Percentiles rank a stretch among this genome's conserved stretches.
Evolutionary conservation across 2,888 invertebrate species (phyloP).

Genomic region (Synergus japonicus): DNA sequence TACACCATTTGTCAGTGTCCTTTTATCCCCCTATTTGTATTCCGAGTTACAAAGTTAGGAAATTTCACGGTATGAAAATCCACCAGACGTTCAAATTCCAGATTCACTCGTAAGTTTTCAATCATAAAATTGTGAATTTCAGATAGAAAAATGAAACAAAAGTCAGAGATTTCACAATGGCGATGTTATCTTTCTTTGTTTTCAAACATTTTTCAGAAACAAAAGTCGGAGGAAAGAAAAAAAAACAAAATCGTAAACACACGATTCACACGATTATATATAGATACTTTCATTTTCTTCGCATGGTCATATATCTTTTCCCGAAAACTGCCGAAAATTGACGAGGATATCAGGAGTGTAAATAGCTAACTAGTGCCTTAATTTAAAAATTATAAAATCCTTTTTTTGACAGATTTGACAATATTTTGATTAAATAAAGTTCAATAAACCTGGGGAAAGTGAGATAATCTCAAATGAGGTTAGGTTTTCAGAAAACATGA

Average conservation of each 20-base stretch:
- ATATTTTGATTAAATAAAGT: not conserved
- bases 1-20: constrained; percentile 46
- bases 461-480: not conserved
- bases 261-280: not conserved
- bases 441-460: not conserved
- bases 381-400: not conserved
- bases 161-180: not conserved
- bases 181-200: not conserved
- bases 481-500: not conserved
- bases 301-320: not conserved
- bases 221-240: not conserved
- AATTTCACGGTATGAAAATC: constrained; percentile 46
- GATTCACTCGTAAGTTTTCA: not conserved
- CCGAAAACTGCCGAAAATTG: not conserved
- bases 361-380: not conserved
- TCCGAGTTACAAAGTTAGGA: constrained; percentile 50
- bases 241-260: not conserved
- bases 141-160: not conserved
- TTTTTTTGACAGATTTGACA: not conserved
- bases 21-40: constrained; percentile 42
- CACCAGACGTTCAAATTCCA: constrained; percentile 36
- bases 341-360: constrained; percentile 13
- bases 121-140: not conserved
- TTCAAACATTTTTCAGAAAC: not conserved
- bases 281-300: constrained; percentile 10